Base-by-base conservation (phyloP, 2,113 vertebrate species). In the Chaetodon trifascialis region DNA sequence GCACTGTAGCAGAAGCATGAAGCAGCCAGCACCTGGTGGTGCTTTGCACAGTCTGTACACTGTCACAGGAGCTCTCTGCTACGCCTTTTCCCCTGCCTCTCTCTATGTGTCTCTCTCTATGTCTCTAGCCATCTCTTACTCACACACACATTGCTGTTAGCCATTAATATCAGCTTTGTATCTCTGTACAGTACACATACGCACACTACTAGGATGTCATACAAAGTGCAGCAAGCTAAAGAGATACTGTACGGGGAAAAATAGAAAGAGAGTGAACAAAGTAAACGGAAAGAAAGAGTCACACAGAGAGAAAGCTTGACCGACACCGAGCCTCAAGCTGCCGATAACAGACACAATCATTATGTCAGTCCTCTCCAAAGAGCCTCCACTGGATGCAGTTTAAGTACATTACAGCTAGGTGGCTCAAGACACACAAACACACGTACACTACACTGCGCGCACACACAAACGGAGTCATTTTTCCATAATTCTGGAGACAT, bases 1-100 rank as follows among this genome's bases (percentile, higher is more conserved):
- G 79, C 30, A 56, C 80, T 86, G 85, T 21, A 83, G 85, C 79
- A 73, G 67, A 92, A 90, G 88, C 91, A 91, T 93, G 90, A 94
- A 93, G 84, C 51, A 83, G 73, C 76, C 64, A 81, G 87, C 94
- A 94, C 83, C 94, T 94, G 94, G 86, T 88, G 56, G 60, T 85
- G 87, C 87, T 93, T 92, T 90, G 88, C 73, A 34, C 88, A 78
- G 73, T 71, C 73, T 85, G 63, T 49, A 74, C 66, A 68, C 66
- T 73, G 15, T 11, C 58, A 66, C 25, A 47, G 47, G 36, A 70
- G 44, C 40, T 36, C 23, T 8, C 49, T 42, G 72, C 12, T 47
- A 44, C 30, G 23, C 44, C 23, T 77, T 68, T 47, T 68, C 34
- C 40, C 47, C 54, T n/a, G 10, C 21, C 60, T 47, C 21, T 44